Base-by-base conservation (phyloP, 2,797 vertebrate species). In the Chelmon rostratus region DNA sequence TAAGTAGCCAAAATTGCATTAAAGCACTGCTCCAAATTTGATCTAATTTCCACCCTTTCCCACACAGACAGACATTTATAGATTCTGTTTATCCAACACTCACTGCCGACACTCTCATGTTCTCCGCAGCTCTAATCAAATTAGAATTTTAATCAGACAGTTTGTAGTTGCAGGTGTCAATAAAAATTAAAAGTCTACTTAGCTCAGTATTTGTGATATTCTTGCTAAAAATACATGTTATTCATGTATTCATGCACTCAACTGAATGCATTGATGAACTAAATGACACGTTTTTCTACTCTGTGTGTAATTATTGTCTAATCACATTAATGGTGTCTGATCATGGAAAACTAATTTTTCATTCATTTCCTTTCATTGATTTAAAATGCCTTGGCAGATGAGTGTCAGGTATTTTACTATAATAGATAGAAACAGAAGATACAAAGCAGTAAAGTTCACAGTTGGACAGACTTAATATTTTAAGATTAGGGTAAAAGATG, bases 1-100 rank as follows among this genome's bases (percentile, higher is more conserved):
- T 88, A 86, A 81, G 21, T 1, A n/a, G 6, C 79, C 56, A 83
- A 91, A 88, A 95, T 87, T 49, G 63, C 64, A 89, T 85, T 90
- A 81, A 91, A 88, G 85, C 82, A 35, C 78, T 79, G 86, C 53
- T 61, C 44, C 77, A 82, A 78, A 76, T 91, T 83, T 91, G 40
- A 91, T 93, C 77, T 88, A 86, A 88, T 92, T 88, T 89, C 8
- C 31, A 58, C 21, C 5, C 35, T 69, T 79, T 73, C 58, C 86
- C 88, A 83, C 47, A 78, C 76, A 86, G 90, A 88, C 64, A 72
- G 47, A 88, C 83, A 83, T 78, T 68, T 73, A 80, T 47, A 35
- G 47, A 86, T 74, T 82, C 87, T 15, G 35, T 73, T 58, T 71
- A 79, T 86, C 86, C 54, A 73, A 84, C 82, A 50, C 57, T 83